These are phyloP conservation scores for Acanthosoma haemorrhoidale DNA, from an alignment of 2,888 invertebrate species.

Conservation along the genomic window DNA sequence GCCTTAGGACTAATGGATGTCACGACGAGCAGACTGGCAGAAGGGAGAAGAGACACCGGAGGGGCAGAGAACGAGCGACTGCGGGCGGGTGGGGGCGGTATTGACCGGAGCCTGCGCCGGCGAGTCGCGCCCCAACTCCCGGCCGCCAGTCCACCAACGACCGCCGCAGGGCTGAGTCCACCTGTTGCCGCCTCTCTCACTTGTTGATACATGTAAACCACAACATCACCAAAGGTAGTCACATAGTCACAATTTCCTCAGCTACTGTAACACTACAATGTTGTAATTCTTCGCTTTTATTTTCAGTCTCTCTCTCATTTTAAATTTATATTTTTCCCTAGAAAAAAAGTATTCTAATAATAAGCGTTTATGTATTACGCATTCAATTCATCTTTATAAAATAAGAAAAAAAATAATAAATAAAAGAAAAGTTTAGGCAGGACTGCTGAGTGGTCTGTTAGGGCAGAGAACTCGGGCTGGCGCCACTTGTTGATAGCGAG, in stretches of 20 bases:
- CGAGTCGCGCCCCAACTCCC: not conserved
- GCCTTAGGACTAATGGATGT: too few species aligned
- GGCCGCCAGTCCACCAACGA: not conserved
- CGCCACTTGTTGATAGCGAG: slow-evolving; percentile 10
- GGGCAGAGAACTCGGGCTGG: not conserved
- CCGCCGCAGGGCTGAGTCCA: not conserved
- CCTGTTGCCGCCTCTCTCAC: not conserved
- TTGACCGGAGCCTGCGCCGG: slow-evolving; percentile 6
- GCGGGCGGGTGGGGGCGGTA: slow-evolving; percentile 1
- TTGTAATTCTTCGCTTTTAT: not conserved
- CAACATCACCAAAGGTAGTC: slow-evolving; percentile 2
- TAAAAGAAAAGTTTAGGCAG: not conserved
- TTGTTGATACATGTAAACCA: slow-evolving; percentile 13
- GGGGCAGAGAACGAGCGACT: not conserved
- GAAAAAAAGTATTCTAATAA: not conserved
- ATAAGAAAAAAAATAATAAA: not conserved
- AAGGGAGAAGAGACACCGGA: not conserved
- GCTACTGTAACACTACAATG: not conserved
- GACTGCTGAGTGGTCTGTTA: not conserved
- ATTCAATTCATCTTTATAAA: not conserved
- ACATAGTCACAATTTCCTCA: not conserved
- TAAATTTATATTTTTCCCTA: not conserved
- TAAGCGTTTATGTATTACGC: not conserved
- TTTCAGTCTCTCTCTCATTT: not conserved
- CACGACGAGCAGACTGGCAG: not conserved